Evolutionary conservation across 2,797 vertebrate genomes (phyloP).

Genomic region (Calcarius lapponicus): DNA sequence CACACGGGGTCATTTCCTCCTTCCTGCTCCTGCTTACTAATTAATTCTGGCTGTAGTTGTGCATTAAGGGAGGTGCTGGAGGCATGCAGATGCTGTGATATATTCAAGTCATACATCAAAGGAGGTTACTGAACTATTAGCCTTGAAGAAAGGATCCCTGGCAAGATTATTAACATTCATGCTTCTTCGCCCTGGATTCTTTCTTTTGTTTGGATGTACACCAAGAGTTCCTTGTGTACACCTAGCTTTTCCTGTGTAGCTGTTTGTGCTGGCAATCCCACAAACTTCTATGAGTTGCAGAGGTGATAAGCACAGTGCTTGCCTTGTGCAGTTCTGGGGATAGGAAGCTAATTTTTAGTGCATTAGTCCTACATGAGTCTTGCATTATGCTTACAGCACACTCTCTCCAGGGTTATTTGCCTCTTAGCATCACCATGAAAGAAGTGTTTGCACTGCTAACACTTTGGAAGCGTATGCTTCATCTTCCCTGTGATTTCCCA

Average conservation of each 20-base stretch:
- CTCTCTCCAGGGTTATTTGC: neutral
- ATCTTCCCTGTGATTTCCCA: neutral
- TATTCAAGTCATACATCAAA: slow-evolving; percentile 75
- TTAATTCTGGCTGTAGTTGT: slow-evolving; percentile 67
- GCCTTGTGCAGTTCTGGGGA: neutral
- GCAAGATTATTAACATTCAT: slow-evolving; percentile 68
- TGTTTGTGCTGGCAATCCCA: slow-evolving; percentile 50
- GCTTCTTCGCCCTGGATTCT: slow-evolving; percentile 33
- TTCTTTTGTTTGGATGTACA: slow-evolving; percentile 55
- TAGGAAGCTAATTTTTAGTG: neutral
- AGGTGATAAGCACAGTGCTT: neutral
- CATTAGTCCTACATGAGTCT: neutral
- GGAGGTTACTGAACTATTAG: slow-evolving; percentile 74
- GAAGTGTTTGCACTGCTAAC: neutral
- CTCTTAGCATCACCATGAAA: neutral
- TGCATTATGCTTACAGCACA: neutral
- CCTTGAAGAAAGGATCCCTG: slow-evolving; percentile 68
- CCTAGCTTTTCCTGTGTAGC: slow-evolving; percentile 29
- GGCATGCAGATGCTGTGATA: slow-evolving; percentile 68
- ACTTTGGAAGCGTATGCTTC: neutral
- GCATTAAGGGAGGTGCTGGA: slow-evolving; percentile 70
- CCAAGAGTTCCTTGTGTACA: slow-evolving; percentile 37
- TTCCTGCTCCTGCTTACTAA: slow-evolving; percentile 53
- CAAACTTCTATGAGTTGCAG: neutral
- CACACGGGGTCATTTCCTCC: slow-evolving; percentile 62